A percentile compares a stretch with the other conserved stretches of the same genome.
Conservation (phyloP, 2,888 invertebrate genomes). For the Pammene aurita region DNA sequence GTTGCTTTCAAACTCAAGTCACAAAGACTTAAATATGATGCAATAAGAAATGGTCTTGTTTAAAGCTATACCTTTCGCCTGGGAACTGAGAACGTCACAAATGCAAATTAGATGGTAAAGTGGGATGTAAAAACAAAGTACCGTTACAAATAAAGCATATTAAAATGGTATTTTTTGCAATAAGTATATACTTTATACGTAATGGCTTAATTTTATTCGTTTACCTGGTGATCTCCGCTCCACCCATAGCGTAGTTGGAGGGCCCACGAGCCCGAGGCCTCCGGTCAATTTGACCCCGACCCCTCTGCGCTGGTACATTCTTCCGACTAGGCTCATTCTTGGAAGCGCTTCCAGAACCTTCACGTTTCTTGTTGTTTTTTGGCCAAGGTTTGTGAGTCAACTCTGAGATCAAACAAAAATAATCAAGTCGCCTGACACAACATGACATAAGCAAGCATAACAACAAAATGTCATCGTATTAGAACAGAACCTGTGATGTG, state of each 20-base stretch:
- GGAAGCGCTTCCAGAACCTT: slow-evolving; percentile 81
- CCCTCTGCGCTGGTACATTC: slow-evolving; percentile 87
- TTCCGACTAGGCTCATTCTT: slow-evolving; percentile 85
- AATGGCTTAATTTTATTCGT: slow-evolving; percentile 41
- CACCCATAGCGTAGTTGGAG: slow-evolving; percentile 79
- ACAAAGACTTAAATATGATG: too few relatives aligned
- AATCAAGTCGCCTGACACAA: slow-evolving; percentile 22
- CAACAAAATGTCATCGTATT: slow-evolving; percentile 37
- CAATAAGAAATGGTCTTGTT: too few relatives aligned
- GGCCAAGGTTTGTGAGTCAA: slow-evolving; percentile 84
- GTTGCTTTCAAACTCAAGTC: too few relatives aligned
- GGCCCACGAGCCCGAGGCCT: slow-evolving; percentile 86
- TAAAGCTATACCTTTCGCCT: too few relatives aligned
- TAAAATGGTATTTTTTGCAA: too few relatives aligned
- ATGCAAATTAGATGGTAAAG: too few relatives aligned
- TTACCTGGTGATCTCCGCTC: slow-evolving; percentile 88
- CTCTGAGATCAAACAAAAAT: slow-evolving; percentile 53
- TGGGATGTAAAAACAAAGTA: too few relatives aligned
- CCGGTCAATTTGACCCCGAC: slow-evolving; percentile 87
- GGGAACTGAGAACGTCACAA: too few relatives aligned
- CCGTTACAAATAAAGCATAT: too few relatives aligned
- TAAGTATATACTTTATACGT: too few relatives aligned
- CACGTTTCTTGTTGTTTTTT: slow-evolving; percentile 86
- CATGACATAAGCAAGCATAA: slow-evolving; percentile 39
- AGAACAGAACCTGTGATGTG: slow-evolving; percentile 43